Conservation (phyloP, 2,113 vertebrate species). For the Solea senegalensis region DNA sequence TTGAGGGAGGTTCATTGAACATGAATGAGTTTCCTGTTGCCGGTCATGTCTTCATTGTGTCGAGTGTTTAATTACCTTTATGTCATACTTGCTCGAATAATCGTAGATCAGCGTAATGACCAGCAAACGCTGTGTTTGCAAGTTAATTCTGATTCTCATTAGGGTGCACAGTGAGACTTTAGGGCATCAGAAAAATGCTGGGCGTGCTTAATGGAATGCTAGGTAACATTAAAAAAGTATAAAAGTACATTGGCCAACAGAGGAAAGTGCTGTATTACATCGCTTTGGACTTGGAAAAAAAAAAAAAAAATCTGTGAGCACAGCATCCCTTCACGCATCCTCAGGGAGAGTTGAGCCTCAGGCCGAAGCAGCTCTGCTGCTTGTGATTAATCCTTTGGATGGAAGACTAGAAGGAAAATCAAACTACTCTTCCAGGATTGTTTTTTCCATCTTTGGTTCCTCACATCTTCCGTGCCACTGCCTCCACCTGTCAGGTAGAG, state of each 20-base stretch:
- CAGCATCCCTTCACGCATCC: constrained; percentile 1
- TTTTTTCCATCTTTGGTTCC: not conserved
- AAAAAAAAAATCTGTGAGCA: constrained; percentile 24
- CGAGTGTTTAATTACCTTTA: constrained; percentile 19
- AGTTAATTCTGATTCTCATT: constrained; percentile 30
- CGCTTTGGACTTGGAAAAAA: constrained; percentile 18
- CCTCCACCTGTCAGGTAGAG: too few relatives aligned
- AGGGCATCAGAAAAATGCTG: constrained; percentile 20
- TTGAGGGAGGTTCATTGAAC: constrained; percentile 27
- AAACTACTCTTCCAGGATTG: not conserved
- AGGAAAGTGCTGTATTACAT: constrained; percentile 37
- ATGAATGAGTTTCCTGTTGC: constrained; percentile 13
- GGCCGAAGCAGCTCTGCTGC: constrained; percentile 39
- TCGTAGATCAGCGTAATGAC: constrained; percentile 8
- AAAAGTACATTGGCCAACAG: constrained; percentile 27
- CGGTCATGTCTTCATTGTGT: not conserved
- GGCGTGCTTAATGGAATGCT: constrained; percentile 40
- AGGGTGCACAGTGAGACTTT: constrained; percentile 17
- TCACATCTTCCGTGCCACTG: not conserved
- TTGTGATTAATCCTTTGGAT: constrained; percentile 40
- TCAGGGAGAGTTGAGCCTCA: constrained; percentile 32
- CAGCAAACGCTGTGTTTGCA: constrained; percentile 1
- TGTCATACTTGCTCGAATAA: constrained; percentile 7
- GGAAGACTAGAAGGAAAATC: constrained; percentile 36
- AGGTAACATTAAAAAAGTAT: not conserved